Conservation (phyloP, 2,113 vertebrate species). For the Piprites chloris region DNA sequence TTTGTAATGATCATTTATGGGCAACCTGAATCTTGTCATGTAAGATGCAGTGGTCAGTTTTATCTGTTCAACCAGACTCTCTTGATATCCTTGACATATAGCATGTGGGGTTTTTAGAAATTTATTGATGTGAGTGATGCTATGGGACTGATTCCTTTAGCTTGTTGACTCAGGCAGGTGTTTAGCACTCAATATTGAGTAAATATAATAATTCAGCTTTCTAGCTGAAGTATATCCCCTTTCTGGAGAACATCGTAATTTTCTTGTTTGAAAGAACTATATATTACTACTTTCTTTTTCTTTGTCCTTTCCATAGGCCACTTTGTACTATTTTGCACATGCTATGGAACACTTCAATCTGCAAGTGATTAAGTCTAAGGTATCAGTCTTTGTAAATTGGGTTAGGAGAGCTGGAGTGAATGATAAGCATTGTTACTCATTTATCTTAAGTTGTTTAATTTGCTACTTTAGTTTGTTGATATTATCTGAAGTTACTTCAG, state of each 20-base stretch:
- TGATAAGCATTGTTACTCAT: not conserved
- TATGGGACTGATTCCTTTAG: not conserved
- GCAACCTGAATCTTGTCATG: accelerated
- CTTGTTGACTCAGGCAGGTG: not conserved
- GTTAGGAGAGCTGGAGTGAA: not conserved
- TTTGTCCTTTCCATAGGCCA: not conserved
- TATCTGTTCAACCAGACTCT: not conserved
- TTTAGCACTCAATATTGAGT: not conserved
- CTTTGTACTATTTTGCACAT: not conserved
- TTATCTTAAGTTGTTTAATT: not conserved
- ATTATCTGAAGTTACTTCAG: not conserved
- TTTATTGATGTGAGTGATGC: not conserved
- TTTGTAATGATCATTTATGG: not conserved
- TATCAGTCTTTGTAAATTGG: not conserved
- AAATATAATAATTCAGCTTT: not conserved
- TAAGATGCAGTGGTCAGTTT: not conserved
- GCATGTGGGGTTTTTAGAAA: not conserved
- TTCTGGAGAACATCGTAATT: not conserved
- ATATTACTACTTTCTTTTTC: not conserved
- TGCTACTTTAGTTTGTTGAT: not conserved
- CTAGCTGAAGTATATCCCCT: not conserved
- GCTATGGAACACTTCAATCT: not conserved
- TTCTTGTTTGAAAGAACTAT: not conserved
- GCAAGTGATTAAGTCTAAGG: not conserved
- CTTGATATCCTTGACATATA: not conserved